These are phyloP conservation scores for Seriola aureovittata DNA, from an alignment of 2,113 vertebrate species.

Conservation along the genomic window DNA sequence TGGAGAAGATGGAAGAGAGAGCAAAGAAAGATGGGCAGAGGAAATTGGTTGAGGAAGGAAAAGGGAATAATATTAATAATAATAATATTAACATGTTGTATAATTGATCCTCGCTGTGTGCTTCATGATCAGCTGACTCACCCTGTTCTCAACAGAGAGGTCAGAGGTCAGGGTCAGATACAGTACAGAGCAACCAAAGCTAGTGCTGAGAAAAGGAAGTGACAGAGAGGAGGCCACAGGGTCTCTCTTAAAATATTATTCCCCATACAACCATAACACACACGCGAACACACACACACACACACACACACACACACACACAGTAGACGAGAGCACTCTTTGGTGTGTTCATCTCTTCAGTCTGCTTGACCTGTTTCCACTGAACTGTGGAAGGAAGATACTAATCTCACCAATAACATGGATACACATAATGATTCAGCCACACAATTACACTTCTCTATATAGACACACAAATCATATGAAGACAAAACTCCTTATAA, in stretches of 20 bases:
- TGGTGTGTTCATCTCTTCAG: slow-evolving; percentile 31
- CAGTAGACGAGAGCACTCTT: background rate
- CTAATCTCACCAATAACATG: slow-evolving; percentile 11
- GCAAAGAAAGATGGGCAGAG: background rate
- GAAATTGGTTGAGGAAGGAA: background rate
- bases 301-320: slow-evolving; percentile 12
- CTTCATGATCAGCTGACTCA: slow-evolving; percentile 9
- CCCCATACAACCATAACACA: slow-evolving; percentile 32
- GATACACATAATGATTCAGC: slow-evolving; percentile 6
- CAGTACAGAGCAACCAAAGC: slow-evolving; percentile 55
- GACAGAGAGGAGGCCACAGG: slow-evolving; percentile 22
- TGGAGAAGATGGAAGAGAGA: background rate
- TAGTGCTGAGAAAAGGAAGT: slow-evolving; percentile 59
- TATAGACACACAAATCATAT: background rate
- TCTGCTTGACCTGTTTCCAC: slow-evolving; percentile 64
- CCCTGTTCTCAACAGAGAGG: slow-evolving; percentile 17
- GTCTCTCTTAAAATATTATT: slow-evolving; percentile 54
- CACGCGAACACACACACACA: background rate
- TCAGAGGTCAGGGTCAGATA: slow-evolving; percentile 65
- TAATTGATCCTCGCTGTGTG: slow-evolving; percentile 42
- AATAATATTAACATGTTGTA: slow-evolving; percentile 37
- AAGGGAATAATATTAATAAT: slow-evolving; percentile 10
- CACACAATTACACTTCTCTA: background rate
- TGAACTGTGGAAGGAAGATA: slow-evolving; percentile 49
- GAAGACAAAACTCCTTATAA: background rate